Percentiles rank a stretch among this genome's conserved stretches.
These are phyloP conservation scores for Charanyca ferruginea DNA, from an alignment of 2,888 invertebrate genomes.

Conservation along the genomic window DNA sequence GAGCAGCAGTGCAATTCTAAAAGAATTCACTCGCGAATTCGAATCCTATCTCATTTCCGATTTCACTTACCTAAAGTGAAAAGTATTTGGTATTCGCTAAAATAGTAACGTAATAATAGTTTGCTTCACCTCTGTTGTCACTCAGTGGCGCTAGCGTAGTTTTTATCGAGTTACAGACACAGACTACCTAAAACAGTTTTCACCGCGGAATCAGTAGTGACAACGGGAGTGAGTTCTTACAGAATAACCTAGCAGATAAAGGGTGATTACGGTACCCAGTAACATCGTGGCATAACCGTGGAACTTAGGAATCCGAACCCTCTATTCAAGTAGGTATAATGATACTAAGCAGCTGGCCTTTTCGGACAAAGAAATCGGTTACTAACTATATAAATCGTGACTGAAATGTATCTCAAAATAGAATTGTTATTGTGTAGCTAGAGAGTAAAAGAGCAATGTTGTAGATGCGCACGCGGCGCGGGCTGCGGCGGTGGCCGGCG, in stretches of 20 bases:
- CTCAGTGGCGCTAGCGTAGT: no score
- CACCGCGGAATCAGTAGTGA: no score
- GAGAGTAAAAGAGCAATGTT: slow-evolving; percentile 77
- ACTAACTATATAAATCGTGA: slow-evolving; percentile 74
- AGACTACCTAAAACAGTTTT: no score
- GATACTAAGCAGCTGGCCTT: slow-evolving; percentile 60
- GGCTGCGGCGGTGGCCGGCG: slow-evolving; percentile 35
- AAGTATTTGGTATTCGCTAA: no score
- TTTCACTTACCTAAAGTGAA: no score
- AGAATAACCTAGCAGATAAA: neutral
- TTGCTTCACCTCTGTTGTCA: no score
- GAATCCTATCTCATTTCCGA: no score
- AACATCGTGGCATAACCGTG: slow-evolving; percentile 15
- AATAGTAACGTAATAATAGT: no score
- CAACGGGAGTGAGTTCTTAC: no score
- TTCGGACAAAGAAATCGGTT: slow-evolving; percentile 67
- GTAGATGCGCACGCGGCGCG: slow-evolving; percentile 53
- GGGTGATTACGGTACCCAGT: neutral
- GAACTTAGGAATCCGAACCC: slow-evolving; percentile 13
- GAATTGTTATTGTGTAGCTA: slow-evolving; percentile 71
- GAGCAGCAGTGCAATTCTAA: no score
- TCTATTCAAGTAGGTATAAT: slow-evolving; percentile 7
- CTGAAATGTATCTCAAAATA: slow-evolving; percentile 74
- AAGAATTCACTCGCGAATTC: no score
- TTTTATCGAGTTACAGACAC: no score